Evolutionary conservation across 2,797 vertebrate species (phyloP).

Genomic region (Hemibagrus guttatus): DNA sequence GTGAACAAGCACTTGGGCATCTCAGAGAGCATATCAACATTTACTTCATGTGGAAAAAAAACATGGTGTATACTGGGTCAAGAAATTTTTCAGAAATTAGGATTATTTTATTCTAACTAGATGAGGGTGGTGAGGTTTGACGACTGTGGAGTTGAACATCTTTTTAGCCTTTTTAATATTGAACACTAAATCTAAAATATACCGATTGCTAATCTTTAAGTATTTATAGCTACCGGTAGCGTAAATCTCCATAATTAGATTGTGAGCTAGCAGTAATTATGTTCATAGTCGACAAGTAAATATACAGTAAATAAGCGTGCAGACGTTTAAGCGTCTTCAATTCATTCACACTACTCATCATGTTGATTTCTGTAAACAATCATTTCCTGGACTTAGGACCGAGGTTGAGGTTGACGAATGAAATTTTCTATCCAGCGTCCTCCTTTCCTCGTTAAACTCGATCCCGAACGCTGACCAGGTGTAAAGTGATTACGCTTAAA

Average conservation of each 20-base stretch:
- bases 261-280: neutral
- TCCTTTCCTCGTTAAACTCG: neutral
- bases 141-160: too few species aligned
- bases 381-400: neutral
- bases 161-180: neutral
- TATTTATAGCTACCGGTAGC: too few species aligned
- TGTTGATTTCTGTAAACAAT: neutral
- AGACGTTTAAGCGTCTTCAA: neutral
- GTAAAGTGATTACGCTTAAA: constrained; percentile 3
- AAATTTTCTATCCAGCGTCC: neutral
- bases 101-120: too few species aligned
- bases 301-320: neutral
- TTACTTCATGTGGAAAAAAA: too few species aligned
- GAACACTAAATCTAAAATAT: too few species aligned
- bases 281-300: neutral
- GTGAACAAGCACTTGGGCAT: too few species aligned
- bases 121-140: too few species aligned
- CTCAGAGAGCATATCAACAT: too few species aligned
- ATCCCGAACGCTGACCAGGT: neutral
- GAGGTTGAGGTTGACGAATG: neutral
- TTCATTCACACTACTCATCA: neutral
- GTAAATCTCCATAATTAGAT: too few species aligned
- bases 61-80: too few species aligned
- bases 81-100: too few species aligned
- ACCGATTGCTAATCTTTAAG: too few species aligned